phyloP scores from a whole-genome alignment of 2,888 invertebrate species.

The Syrista parreyssii region DNA sequence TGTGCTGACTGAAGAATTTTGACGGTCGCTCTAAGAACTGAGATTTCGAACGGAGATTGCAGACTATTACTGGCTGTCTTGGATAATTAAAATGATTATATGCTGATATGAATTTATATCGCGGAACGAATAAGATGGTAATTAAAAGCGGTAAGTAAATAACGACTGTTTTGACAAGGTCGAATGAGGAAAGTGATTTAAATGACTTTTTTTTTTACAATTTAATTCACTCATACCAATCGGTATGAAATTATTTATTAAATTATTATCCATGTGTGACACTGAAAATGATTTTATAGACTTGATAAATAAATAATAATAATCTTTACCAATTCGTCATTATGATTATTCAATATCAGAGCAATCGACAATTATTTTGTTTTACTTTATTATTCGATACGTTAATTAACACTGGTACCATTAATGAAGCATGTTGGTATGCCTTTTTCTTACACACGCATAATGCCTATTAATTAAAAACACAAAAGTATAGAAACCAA shows the following conservation, averaged over 20 bases:
- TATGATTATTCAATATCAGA: not conserved
- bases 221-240: too few species aligned
- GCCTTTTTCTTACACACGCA: conserved; percentile 23
- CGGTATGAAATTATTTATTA: not conserved
- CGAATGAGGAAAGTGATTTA: not conserved
- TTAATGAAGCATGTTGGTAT: conserved; percentile 38
- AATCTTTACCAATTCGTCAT: not conserved
- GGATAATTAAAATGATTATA: not conserved
- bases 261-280: not conserved
- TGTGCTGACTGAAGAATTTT: not conserved
- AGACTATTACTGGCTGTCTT: not conserved
- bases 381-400: conserved; percentile 25
- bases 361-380: conserved; percentile 31
- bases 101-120: not conserved
- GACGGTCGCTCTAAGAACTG: not conserved
- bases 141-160: not conserved
- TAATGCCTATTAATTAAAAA: conserved; percentile 19
- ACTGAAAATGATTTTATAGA: not conserved
- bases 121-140: not conserved
- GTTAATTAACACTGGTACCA: conserved; percentile 39
- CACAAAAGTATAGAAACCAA: conserved; percentile 4
- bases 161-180: not conserved
- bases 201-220: too few species aligned
- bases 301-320: not conserved
- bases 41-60: not conserved